A percentile compares a stretch with the other conserved stretches of the same genome.
These are phyloP conservation scores for Amphipoea oculea DNA, from an alignment of 2,888 invertebrate species.

Conservation along the genomic window DNA sequence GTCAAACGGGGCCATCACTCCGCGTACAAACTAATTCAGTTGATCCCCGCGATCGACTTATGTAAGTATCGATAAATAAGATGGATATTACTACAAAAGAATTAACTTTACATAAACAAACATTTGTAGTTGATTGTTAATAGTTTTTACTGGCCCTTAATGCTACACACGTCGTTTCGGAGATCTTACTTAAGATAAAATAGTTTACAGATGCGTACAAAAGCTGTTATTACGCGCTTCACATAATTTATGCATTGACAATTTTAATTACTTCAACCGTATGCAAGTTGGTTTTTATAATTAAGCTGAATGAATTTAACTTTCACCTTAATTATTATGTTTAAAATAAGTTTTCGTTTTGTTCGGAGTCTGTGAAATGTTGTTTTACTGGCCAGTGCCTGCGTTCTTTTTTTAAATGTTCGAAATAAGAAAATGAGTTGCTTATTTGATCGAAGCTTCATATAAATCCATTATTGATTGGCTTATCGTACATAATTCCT, in stretches of 20 bases:
- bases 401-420: constrained; percentile 16
- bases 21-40: constrained; percentile 59
- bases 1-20: constrained; percentile 66
- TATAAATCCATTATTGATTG: background rate
- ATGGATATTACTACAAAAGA: constrained; percentile 63
- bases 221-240: constrained; percentile 81
- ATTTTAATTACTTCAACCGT: constrained; percentile 80
- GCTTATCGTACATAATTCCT: background rate
- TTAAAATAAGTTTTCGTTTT: constrained; percentile 66
- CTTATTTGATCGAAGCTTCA: background rate
- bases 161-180: constrained; percentile 66
- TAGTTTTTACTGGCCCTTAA: constrained; percentile 76
- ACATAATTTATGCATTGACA: constrained; percentile 85
- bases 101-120: constrained; percentile 74
- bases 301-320: constrained; percentile 73
- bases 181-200: constrained; percentile 82
- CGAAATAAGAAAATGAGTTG: constrained; percentile 18
- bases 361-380: constrained; percentile 56
- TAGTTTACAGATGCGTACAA: constrained; percentile 82
- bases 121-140: constrained; percentile 74
- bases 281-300: constrained; percentile 80
- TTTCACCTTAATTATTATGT: constrained; percentile 72
- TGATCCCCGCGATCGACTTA: constrained; percentile 69
- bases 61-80: constrained; percentile 64
- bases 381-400: constrained; percentile 44